Evolutionary conservation across 2,113 vertebrate species (phyloP).

Genomic region (Rissa tridactyla): DNA sequence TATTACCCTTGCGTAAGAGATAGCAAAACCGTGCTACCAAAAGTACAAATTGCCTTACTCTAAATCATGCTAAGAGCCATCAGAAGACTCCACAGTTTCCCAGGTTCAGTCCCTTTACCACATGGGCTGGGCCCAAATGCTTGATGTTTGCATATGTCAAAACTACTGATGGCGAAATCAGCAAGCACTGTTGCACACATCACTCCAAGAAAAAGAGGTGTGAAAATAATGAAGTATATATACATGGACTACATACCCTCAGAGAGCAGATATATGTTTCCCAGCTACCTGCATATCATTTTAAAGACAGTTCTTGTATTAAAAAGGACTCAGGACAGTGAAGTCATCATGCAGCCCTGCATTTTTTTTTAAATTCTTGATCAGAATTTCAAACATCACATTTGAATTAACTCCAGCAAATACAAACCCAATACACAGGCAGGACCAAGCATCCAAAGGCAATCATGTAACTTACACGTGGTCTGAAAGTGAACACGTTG

Average conservation of each 20-base stretch:
- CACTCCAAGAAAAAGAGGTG: background rate
- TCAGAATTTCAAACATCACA: background rate
- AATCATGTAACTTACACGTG: background rate
- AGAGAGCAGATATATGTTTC: background rate
- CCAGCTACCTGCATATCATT: background rate
- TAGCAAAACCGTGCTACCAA: background rate
- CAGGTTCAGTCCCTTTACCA: background rate
- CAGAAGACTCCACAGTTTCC: background rate
- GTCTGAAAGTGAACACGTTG: background rate
- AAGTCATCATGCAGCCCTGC: background rate
- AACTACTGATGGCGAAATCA: background rate
- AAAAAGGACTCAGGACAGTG: background rate
- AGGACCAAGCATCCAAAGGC: background rate
- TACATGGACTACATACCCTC: background rate
- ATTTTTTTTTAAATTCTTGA: background rate
- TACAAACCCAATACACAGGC: background rate
- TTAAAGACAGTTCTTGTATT: background rate
- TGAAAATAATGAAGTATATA: background rate
- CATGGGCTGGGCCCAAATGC: background rate
- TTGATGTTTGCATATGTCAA: background rate
- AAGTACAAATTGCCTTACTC: background rate
- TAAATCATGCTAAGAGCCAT: background rate
- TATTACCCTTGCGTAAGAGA: background rate
- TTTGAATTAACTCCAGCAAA: background rate
- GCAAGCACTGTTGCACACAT: background rate